These are phyloP conservation scores for Xestia rhomboidea DNA, from an alignment of 2,888 invertebrate species.

Conservation along the genomic window DNA sequence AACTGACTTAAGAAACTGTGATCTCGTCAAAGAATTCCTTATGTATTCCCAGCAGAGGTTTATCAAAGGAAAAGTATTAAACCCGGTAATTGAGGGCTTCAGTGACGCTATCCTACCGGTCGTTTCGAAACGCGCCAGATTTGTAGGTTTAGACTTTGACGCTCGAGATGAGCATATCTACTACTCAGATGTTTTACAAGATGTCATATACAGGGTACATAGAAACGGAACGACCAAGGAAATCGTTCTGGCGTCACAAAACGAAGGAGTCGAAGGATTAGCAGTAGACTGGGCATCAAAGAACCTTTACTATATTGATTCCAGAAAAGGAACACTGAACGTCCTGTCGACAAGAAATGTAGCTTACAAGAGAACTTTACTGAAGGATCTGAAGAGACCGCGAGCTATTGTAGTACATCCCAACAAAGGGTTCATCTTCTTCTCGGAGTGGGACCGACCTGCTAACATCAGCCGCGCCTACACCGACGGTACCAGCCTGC, in stretches of 20 bases:
- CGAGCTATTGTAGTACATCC: conserved; percentile 99
- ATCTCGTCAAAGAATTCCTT: conserved; percentile 95
- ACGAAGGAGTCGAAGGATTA: conserved; percentile 98
- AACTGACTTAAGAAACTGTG: conserved; percentile 94
- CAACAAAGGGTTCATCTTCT: conserved; percentile 97
- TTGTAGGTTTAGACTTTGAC: conserved; percentile 98
- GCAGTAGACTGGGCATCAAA: conserved; percentile 99
- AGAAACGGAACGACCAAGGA: conserved; percentile 95
- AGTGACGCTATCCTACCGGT: conserved; percentile 99
- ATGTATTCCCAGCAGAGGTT: conserved; percentile 99
- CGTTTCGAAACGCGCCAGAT: conserved; percentile 96
- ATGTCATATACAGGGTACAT: conserved; percentile 96
- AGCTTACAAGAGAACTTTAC: conserved; percentile 94
- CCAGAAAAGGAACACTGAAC: conserved; percentile 97
- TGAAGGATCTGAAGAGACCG: conserved; percentile 97
- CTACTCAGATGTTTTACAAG: conserved; percentile 99
- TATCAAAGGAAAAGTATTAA: conserved; percentile 97
- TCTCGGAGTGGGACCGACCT: conserved; percentile 98
- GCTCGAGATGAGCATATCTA: conserved; percentile 97
- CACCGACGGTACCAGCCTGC: conserved; percentile 96
- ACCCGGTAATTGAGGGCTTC: conserved; percentile 97
- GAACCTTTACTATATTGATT: conserved; percentile 98
- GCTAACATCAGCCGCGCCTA: conserved; percentile 98
- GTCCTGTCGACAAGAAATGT: conserved; percentile 97
- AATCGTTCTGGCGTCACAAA: conserved; percentile 98